These are phyloP conservation scores for Poeciliopsis prolifica DNA, from an alignment of 2,113 vertebrate species.

Conservation along the genomic window DNA sequence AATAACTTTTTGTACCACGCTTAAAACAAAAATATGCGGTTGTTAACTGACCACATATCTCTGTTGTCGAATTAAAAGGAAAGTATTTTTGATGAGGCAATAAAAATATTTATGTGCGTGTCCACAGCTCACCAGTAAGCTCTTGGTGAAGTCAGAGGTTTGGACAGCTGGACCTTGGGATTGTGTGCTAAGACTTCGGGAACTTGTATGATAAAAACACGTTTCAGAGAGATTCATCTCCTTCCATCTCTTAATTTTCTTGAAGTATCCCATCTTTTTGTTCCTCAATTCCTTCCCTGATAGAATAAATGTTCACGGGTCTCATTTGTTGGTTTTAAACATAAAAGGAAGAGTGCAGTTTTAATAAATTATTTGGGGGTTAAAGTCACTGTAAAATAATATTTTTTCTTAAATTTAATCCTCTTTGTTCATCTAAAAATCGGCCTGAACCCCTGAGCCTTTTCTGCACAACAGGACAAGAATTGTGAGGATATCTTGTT, in stretches of 20 bases:
- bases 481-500: constrained; percentile 33
- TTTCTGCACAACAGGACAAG: constrained; percentile 32
- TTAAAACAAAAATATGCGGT: not conserved
- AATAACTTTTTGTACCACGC: not conserved
- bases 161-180: constrained; percentile 63
- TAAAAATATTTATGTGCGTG: constrained; percentile 39
- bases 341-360: constrained; percentile 5
- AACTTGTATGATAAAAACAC: constrained; percentile 51
- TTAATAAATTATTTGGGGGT: constrained; percentile 53
- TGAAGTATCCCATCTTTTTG: constrained; percentile 20
- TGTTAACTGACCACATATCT: not conserved
- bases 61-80: not conserved
- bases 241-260: constrained; percentile 43
- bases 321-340: constrained; percentile 37
- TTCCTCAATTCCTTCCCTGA: constrained; percentile 7
- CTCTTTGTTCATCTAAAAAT: constrained; percentile 28
- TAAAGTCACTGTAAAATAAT: constrained; percentile 41
- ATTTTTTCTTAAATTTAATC: not conserved
- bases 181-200: constrained; percentile 52
- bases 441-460: not conserved
- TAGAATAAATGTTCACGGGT: constrained; percentile 8
- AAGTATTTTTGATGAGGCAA: constrained; percentile 23
- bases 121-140: not conserved
- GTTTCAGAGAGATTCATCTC: constrained; percentile 17
- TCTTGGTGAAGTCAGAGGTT: constrained; percentile 61